These are phyloP conservation scores for Varecia variegata DNA, from an alignment of 2,797 vertebrate genomes.

Conservation along the genomic window DNA sequence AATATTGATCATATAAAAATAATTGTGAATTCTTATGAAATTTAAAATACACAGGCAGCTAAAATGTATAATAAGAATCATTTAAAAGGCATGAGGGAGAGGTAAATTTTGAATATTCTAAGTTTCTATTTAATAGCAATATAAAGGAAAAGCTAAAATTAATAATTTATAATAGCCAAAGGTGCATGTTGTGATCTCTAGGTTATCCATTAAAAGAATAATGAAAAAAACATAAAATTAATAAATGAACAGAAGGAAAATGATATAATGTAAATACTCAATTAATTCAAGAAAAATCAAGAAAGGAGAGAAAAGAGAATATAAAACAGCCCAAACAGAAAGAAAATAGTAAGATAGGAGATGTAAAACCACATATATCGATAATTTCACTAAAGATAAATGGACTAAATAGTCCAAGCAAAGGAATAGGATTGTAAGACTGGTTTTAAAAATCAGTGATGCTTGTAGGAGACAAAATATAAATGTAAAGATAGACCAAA, in stretches of 20 bases:
- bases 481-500: not conserved
- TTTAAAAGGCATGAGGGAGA: not conserved
- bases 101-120: not conserved
- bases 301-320: not conserved
- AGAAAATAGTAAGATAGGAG: slow-evolving; percentile 5
- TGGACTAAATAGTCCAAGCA: not conserved
- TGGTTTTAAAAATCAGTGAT: not conserved
- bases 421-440: not conserved
- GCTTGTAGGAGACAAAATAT: not conserved
- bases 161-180: not conserved
- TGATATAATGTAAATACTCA: not conserved
- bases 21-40: not conserved
- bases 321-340: not conserved
- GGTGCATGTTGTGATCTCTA: not conserved
- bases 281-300: not conserved
- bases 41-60: not conserved
- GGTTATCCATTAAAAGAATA: not conserved
- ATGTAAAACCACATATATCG: not conserved
- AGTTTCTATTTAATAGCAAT: not conserved
- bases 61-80: not conserved
- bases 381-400: slow-evolving; percentile 48
- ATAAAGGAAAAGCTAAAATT: not conserved
- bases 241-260: not conserved
- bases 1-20: not conserved
- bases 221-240: not conserved